phyloP scores from a whole-genome alignment of 1,140 invertebrate species.

The Drosophila arizonae region DNA sequence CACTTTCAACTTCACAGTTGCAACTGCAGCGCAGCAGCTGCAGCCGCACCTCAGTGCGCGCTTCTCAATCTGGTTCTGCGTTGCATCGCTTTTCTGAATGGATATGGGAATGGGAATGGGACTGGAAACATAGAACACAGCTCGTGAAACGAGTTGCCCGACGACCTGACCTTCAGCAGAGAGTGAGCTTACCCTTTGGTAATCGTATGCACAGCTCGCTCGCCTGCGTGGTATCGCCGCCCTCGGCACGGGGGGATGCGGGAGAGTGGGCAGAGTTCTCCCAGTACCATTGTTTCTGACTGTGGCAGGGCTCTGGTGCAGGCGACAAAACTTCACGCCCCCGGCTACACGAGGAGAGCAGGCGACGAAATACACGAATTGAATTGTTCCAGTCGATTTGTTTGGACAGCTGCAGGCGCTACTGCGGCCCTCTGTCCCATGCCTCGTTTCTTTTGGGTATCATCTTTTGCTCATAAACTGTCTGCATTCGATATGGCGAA shows the following conservation, averaged over 20 bases:
- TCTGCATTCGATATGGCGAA: conserved; percentile 61
- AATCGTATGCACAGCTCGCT: conserved; percentile 23
- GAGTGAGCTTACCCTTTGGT: conserved; percentile 37
- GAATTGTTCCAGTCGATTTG: conserved; percentile 49
- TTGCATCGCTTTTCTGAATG: conserved; percentile 13
- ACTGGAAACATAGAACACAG: conserved; percentile 8
- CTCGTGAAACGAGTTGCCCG: conserved; percentile 41
- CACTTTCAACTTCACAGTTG: conserved; percentile 58
- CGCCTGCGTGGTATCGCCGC: too few species aligned
- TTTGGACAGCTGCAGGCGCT: conserved; percentile 70
- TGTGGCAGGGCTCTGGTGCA: neutral
- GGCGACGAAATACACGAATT: conserved; percentile 19
- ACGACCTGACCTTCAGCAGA: conserved; percentile 56
- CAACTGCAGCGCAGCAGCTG: conserved; percentile 45
- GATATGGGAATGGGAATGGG: neutral
- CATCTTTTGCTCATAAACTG: conserved; percentile 55
- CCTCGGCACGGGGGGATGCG: too few species aligned
- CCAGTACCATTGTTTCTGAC: conserved; percentile 5
- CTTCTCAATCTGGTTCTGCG: conserved; percentile 6
- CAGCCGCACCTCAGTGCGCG: conserved; percentile 12
- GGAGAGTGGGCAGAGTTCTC: conserved; percentile 1
- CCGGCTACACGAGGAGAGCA: conserved; percentile 21
- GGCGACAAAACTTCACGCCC: conserved; percentile 40
- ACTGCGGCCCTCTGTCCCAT: neutral
- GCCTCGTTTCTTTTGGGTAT: conserved; percentile 28